phyloP scores from a whole-genome alignment of 2,888 invertebrate species.

The Drosophila kuntzei region DNA sequence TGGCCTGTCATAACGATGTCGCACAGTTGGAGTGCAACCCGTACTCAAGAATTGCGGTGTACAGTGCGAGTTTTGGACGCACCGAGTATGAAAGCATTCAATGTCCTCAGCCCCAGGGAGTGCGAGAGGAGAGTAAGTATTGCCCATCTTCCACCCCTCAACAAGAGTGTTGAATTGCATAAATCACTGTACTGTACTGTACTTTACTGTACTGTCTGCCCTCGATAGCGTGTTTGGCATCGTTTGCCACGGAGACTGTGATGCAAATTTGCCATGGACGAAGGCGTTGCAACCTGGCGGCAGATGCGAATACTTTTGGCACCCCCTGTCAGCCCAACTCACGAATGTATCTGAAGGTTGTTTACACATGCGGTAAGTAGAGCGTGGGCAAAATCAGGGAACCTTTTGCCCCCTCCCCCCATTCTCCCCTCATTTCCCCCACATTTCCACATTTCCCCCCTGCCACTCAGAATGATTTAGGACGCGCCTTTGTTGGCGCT shows the following conservation, averaged over 20 bases:
- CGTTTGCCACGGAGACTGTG: constrained; percentile 95
- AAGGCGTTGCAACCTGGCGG: constrained; percentile 91
- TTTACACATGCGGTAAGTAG: constrained; percentile 94
- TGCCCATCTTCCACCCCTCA: neutral
- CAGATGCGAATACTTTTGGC: constrained; percentile 94
- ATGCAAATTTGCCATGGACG: constrained; percentile 95
- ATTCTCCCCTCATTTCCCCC: neutral
- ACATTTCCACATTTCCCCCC: neutral
- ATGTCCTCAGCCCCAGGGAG: constrained; percentile 94
- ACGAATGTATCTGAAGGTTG: constrained; percentile 94
- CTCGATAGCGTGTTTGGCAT: constrained; percentile 92
- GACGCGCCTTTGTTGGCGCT: constrained; percentile 55
- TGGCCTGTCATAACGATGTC: constrained; percentile 96
- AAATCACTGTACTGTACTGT: constrained; percentile 32
- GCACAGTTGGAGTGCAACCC: constrained; percentile 95
- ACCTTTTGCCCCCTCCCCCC: constrained; percentile 39
- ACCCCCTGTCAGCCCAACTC: constrained; percentile 93
- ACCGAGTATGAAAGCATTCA: constrained; percentile 95
- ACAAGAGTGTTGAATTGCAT: constrained; percentile 19
- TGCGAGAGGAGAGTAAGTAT: constrained; percentile 94
- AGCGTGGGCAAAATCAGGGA: constrained; percentile 38
- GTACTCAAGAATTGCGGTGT: constrained; percentile 95
- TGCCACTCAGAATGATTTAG: constrained; percentile 61
- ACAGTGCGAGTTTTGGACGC: constrained; percentile 97
- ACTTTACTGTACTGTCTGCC: constrained; percentile 5